Evolutionary conservation across 1,140 invertebrate genomes (phyloP).

Genomic region (Cyclina sinensis): DNA sequence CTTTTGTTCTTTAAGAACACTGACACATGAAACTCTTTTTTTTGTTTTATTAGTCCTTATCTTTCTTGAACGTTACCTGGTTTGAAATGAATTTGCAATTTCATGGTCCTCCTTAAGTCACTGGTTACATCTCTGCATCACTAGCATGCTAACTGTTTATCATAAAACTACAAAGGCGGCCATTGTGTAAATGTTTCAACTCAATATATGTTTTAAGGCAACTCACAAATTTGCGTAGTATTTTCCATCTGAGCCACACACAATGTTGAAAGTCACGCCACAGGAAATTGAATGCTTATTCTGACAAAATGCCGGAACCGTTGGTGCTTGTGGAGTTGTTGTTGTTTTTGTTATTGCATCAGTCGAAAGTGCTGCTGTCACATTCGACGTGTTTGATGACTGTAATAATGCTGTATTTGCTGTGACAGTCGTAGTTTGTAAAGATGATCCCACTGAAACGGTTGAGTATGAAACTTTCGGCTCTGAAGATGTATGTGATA

Average conservation of each 20-base stretch:
- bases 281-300: constrained; percentile 1
- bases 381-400: too few relatives aligned
- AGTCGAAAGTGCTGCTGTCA: too few relatives aligned
- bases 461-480: too few relatives aligned
- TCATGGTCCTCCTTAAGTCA: too few relatives aligned
- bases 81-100: not conserved
- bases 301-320: not conserved
- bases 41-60: not conserved
- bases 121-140: not conserved
- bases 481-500: too few relatives aligned
- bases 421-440: too few relatives aligned
- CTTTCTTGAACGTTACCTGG: not conserved
- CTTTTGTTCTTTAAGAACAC: not conserved
- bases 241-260: not conserved
- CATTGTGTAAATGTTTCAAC: not conserved
- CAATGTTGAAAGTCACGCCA: constrained; percentile 9
- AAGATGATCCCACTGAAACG: too few relatives aligned
- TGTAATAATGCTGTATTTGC: too few relatives aligned
- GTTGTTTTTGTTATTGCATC: too few relatives aligned
- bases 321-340: not conserved
- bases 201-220: not conserved
- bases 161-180: not conserved
- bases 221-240: constrained; percentile 2
- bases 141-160: too few relatives aligned
- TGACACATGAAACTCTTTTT: not conserved